Conservation (phyloP, 2,888 invertebrate genomes). For the Crepidodera aurea region DNA sequence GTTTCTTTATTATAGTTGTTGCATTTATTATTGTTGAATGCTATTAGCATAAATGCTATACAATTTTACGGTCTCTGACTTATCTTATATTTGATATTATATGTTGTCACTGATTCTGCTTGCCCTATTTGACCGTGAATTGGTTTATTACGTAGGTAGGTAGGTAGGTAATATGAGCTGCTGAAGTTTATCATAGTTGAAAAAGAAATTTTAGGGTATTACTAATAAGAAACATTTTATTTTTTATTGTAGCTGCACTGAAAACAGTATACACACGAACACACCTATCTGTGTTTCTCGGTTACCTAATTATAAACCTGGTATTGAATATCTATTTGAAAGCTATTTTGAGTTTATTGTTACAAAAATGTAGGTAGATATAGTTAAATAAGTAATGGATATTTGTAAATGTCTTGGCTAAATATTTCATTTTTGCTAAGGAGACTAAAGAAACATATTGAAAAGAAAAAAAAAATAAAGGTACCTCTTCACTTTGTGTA, state of each 20-base stretch:
- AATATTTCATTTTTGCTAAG: too few relatives aligned
- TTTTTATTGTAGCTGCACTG: too few relatives aligned
- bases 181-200: too few relatives aligned
- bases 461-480: background rate
- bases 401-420: too few relatives aligned
- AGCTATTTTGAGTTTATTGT: too few relatives aligned
- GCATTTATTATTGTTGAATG: background rate
- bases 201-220: too few relatives aligned
- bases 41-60: too few relatives aligned
- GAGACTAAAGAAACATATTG: too few relatives aligned
- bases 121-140: constrained; percentile 16
- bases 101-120: background rate
- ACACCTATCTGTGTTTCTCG: background rate
- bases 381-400: too few relatives aligned
- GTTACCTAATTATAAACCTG: background rate
- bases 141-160: constrained; percentile 11
- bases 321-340: too few relatives aligned
- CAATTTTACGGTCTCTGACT: background rate
- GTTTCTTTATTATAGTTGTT: constrained; percentile 14
- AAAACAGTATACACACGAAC: background rate
- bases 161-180: constrained; percentile 11
- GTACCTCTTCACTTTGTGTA: background rate
- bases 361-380: too few relatives aligned
- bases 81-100: constrained; percentile 5
- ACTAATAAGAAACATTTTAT: too few relatives aligned